Percentiles rank a stretch among this genome's conserved stretches.
These are phyloP conservation scores for Oryzaephilus surinamensis DNA, from an alignment of 1,140 invertebrate genomes.

Conservation along the genomic window DNA sequence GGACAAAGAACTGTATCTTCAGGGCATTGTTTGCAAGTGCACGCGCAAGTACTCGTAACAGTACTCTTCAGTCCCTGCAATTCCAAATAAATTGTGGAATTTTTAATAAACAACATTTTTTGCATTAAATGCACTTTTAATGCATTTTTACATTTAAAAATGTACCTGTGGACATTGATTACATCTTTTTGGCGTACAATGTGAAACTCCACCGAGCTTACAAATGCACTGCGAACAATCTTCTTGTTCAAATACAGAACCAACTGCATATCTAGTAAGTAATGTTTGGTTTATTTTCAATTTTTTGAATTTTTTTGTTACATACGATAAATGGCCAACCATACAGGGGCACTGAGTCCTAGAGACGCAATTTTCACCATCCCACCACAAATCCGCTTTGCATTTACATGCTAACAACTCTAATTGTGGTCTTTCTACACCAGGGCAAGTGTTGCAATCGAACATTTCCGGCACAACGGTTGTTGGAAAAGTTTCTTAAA, in stretches of 20 bases:
- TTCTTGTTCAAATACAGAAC: constrained; percentile 52
- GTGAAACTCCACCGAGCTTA: constrained; percentile 53
- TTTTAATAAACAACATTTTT: not conserved
- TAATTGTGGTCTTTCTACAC: constrained; percentile 27
- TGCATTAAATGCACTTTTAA: not conserved
- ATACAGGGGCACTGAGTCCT: constrained; percentile 64
- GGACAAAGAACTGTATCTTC: constrained; percentile 54
- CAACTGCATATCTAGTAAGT: constrained; percentile 56
- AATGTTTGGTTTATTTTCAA: too few species aligned
- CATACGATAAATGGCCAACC: constrained; percentile 47
- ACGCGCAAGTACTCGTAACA: constrained; percentile 51
- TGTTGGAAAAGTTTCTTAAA: constrained; percentile 2
- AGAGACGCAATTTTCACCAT: constrained; percentile 60
- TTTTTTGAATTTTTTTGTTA: not conserved
- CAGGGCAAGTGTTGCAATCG: constrained; percentile 34
- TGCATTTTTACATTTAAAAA: constrained; percentile 3
- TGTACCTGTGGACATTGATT: constrained; percentile 52
- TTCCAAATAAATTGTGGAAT: not conserved
- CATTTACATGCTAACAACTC: constrained; percentile 40
- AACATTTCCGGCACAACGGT: too few species aligned
- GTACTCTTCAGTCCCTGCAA: constrained; percentile 43
- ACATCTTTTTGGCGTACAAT: constrained; percentile 58
- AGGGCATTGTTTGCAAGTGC: constrained; percentile 63
- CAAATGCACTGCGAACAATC: constrained; percentile 70
- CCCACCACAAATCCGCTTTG: constrained; percentile 44